Evolutionary conservation across 2,888 invertebrate species (phyloP).

Genomic region (Melolontha melolontha): DNA sequence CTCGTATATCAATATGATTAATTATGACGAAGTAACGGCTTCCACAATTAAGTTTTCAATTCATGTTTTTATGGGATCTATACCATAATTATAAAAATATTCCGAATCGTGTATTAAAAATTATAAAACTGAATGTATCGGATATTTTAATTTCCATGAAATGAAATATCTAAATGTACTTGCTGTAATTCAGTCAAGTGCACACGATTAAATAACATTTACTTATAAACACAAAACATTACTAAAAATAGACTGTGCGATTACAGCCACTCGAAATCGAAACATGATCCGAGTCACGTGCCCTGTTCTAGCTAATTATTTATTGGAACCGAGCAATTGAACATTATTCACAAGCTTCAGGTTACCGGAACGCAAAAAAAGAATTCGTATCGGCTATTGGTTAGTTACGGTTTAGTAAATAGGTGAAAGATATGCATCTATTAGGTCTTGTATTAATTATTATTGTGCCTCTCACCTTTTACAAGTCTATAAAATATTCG

Average conservation of each 20-base stretch:
- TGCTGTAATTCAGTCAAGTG: too few relatives aligned
- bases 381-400: constrained; percentile 8
- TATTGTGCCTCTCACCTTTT: constrained; percentile 31
- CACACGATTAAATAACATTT: neutral
- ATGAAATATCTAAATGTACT: too few relatives aligned
- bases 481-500: neutral
- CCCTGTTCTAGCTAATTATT: constrained; percentile 7
- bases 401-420: constrained; percentile 32
- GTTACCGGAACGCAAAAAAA: constrained; percentile 26
- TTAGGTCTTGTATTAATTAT: constrained; percentile 15
- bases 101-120: too few relatives aligned
- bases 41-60: too few relatives aligned
- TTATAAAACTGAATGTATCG: too few relatives aligned
- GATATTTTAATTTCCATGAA: too few relatives aligned
- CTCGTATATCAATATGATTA: too few relatives aligned
- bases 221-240: constrained; percentile 3
- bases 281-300: constrained; percentile 8
- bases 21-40: too few relatives aligned
- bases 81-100: too few relatives aligned
- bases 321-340: constrained; percentile 25
- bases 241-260: constrained; percentile 6
- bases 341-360: constrained; percentile 17
- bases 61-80: too few relatives aligned
- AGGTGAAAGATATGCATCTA: constrained; percentile 39
- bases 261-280: neutral